These are phyloP conservation scores for Melanaphis sacchari DNA, from an alignment of 1,140 invertebrate genomes.

Conservation along the genomic window DNA sequence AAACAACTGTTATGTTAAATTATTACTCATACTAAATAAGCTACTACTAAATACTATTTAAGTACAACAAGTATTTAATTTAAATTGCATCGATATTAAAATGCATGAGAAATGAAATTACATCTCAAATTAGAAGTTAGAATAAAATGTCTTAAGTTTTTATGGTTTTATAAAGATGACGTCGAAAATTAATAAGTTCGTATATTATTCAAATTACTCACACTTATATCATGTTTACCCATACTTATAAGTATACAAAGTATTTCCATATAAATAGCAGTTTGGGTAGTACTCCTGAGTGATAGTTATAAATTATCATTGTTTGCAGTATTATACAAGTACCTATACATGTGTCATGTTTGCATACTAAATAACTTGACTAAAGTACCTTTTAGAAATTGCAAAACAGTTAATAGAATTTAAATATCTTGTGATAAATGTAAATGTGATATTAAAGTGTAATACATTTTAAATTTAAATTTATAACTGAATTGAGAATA, in stretches of 20 bases:
- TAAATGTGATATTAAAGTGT: neutral
- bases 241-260: neutral
- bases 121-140: neutral
- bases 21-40: neutral
- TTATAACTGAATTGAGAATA: neutral
- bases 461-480: conserved; percentile 14
- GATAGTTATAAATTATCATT: neutral
- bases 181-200: neutral
- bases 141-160: neutral
- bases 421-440: neutral
- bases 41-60: too few relatives aligned
- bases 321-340: neutral
- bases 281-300: neutral
- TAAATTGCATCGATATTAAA: neutral
- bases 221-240: neutral
- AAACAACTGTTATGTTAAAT: neutral
- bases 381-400: neutral
- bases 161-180: neutral
- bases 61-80: neutral
- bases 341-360: neutral
- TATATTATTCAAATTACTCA: neutral
- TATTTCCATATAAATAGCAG: neutral
- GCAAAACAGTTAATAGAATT: neutral
- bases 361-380: conserved; percentile 2
- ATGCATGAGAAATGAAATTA: neutral